These are phyloP conservation scores for Eleginops maclovinus DNA, from an alignment of 2,113 vertebrate species.

Conservation along the genomic window DNA sequence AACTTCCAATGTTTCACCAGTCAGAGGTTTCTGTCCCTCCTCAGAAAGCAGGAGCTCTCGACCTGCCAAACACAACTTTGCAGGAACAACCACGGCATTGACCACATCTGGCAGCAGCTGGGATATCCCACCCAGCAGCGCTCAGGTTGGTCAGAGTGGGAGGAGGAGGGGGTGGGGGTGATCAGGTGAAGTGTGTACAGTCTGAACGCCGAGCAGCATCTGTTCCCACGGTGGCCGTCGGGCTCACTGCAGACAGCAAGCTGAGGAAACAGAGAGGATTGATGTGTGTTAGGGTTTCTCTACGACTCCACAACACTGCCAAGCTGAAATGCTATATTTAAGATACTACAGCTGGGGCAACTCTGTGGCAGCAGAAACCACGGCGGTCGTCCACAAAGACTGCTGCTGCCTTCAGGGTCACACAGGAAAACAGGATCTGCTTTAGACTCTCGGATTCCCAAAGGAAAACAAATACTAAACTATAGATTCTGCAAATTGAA, in stretches of 20 bases:
- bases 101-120: conserved; percentile 33
- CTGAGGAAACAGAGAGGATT: conserved; percentile 62
- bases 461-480: background rate
- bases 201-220: too few relatives aligned
- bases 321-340: background rate
- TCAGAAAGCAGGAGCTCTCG: conserved; percentile 35
- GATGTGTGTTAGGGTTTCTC: conserved; percentile 30
- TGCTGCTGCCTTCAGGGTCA: background rate
- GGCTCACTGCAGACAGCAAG: conserved; percentile 82
- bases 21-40: background rate
- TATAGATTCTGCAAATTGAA: background rate
- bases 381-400: background rate
- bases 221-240: conserved; percentile 15
- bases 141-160: conserved; percentile 30
- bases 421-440: background rate
- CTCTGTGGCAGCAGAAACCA: background rate
- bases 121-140: conserved; percentile 43
- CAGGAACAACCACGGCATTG: conserved; percentile 46
- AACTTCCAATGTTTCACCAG: conserved; percentile 32
- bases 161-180: too few relatives aligned
- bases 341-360: background rate
- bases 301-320: background rate
- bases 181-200: conserved; percentile 50
- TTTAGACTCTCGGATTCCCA: background rate
- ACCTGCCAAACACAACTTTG: conserved; percentile 39